A percentile compares a stretch with the other conserved stretches of the same genome.
phyloP scores from a whole-genome alignment of 2,797 vertebrate genomes.

The Parauchenoglanis ngamensis region DNA sequence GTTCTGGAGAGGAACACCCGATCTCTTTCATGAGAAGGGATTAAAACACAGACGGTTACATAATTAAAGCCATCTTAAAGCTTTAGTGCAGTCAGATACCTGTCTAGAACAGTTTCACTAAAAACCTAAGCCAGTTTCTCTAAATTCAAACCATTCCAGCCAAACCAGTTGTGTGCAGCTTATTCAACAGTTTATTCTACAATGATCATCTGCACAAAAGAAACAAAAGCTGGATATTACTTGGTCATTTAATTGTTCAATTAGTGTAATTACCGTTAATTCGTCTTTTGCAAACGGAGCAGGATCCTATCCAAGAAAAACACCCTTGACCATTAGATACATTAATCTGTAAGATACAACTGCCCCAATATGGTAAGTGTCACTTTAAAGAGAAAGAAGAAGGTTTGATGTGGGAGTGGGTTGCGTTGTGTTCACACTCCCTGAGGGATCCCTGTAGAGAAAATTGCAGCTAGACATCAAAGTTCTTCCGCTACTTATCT shows the following conservation, averaged over 20 bases:
- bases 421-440: constrained; percentile 9
- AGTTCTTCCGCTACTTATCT: constrained; percentile 46
- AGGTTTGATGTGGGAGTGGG: constrained; percentile 1
- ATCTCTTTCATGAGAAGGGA: constrained; percentile 12
- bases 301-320: not conserved
- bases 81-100: not conserved
- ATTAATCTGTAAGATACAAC: not conserved
- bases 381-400: not conserved
- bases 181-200: not conserved
- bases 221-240: not conserved
- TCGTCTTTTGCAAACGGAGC: not conserved
- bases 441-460: constrained; percentile 21
- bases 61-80: not conserved
- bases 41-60: not conserved
- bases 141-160: not conserved
- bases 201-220: not conserved
- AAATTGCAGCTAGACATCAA: constrained; percentile 36
- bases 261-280: not conserved
- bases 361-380: too few relatives aligned
- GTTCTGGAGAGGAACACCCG: not conserved
- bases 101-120: not conserved
- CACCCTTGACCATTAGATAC: not conserved
- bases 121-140: not conserved
- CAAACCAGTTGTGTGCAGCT: not conserved
- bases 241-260: not conserved